phyloP scores from a whole-genome alignment of 2,113 vertebrate species.

The Casuarius casuarius region DNA sequence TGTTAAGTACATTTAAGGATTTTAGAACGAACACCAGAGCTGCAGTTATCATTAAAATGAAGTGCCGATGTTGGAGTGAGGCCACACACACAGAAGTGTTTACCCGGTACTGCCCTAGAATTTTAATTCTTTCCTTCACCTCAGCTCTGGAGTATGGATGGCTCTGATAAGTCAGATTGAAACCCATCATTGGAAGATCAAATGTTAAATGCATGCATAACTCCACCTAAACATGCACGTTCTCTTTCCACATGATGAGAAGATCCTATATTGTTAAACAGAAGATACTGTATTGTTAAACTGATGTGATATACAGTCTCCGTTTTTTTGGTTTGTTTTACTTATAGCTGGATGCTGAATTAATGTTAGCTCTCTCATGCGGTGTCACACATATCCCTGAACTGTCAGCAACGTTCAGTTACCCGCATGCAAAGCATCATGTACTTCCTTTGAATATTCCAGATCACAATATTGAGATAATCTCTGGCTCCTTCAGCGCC shows the following conservation, averaged over 20 bases:
- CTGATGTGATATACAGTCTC: neutral
- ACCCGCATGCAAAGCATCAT: neutral
- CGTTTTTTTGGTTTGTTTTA: neutral
- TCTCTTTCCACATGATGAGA: neutral
- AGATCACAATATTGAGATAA: neutral
- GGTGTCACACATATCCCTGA: neutral
- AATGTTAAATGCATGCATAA: neutral
- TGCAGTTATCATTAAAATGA: constrained; percentile 73
- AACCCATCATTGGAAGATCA: constrained; percentile 3
- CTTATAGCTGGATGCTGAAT: neutral
- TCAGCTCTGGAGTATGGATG: neutral
- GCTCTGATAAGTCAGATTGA: neutral
- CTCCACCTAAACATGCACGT: neutral
- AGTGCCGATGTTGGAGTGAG: constrained; percentile 59
- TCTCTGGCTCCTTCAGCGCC: neutral
- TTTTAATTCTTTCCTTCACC: constrained; percentile 38
- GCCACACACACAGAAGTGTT: constrained; percentile 63
- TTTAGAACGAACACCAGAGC: constrained; percentile 67
- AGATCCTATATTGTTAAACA: neutral
- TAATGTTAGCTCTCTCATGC: neutral
- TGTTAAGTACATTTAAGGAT: constrained; percentile 75
- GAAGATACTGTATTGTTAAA: neutral
- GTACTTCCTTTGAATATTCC: neutral
- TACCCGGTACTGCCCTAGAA: constrained; percentile 41
- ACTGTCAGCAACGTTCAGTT: neutral